Evolutionary conservation across 2,113 vertebrate species (phyloP).

Genomic region (Anseranas semipalmata): DNA sequence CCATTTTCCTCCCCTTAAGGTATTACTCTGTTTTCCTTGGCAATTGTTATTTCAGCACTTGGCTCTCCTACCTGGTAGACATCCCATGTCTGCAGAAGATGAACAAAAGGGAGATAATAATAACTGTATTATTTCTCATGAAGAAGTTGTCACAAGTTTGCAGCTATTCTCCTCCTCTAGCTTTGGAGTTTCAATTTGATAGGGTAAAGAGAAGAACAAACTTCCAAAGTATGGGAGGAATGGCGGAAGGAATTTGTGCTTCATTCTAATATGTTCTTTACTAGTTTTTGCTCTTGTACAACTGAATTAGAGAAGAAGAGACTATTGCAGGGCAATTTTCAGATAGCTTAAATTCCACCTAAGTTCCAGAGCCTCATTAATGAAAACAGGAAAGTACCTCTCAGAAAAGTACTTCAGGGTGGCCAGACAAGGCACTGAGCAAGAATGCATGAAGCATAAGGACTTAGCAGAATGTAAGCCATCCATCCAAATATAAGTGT

Average conservation of each 20-base stretch:
- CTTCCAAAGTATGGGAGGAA: constrained; percentile 43
- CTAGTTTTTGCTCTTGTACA: background rate
- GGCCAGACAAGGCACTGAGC: background rate
- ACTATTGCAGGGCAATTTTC: background rate
- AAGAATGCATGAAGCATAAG: background rate
- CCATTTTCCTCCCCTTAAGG: background rate
- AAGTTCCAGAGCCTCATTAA: constrained; percentile 2
- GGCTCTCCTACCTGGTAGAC: constrained; percentile 1
- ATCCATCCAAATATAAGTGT: background rate
- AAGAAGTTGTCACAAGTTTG: background rate
- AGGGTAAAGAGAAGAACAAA: background rate
- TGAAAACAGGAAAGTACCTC: constrained; percentile 6
- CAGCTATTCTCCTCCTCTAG: background rate
- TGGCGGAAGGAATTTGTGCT: constrained; percentile 36
- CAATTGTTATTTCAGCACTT: background rate
- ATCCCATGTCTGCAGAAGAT: background rate
- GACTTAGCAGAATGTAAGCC: background rate
- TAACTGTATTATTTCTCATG: background rate
- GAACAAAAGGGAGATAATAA: background rate
- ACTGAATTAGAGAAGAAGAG: background rate
- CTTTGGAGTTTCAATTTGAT: background rate
- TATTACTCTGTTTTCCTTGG: background rate
- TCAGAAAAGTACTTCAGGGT: background rate
- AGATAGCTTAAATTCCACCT: constrained; percentile 51
- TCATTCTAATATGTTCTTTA: background rate